Percentiles rank a stretch among this genome's conserved stretches.
Conservation (phyloP, 2,113 vertebrate species). For the Chloroceryle aenea region DNA sequence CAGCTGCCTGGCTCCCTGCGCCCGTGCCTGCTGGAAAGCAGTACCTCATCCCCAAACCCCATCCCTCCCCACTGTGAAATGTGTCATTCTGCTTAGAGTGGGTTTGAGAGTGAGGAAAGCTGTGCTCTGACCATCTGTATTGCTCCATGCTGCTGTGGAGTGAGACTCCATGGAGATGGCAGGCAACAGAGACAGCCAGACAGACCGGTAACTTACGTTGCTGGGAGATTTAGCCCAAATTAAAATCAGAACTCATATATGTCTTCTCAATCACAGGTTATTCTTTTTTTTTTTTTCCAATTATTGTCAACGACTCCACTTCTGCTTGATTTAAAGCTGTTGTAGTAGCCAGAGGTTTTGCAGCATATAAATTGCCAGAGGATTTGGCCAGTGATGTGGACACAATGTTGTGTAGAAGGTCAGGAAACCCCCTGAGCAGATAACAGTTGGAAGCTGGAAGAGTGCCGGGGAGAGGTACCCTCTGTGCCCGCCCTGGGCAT, state of each 20-base stretch:
- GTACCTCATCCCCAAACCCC: background rate
- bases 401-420: background rate
- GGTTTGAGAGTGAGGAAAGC: background rate
- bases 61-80: background rate
- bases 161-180: background rate
- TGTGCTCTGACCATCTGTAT: background rate
- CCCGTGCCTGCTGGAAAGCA: background rate
- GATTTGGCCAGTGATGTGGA: background rate
- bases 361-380: background rate
- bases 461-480: background rate
- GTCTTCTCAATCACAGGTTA: constrained; percentile 15
- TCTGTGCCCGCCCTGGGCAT: background rate
- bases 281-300: background rate
- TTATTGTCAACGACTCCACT: constrained; percentile 29
- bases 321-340: constrained; percentile 29
- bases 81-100: background rate
- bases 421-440: background rate
- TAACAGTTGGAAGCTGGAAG: background rate
- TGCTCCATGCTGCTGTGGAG: background rate
- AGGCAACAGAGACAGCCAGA: background rate
- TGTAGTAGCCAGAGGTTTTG: constrained; percentile 2
- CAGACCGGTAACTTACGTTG: constrained; percentile 9
- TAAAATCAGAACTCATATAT: constrained; percentile 17
- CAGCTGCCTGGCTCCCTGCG: background rate
- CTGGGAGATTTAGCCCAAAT: constrained; percentile 35